Base-by-base conservation (phyloP, 2,797 vertebrate genomes). In the Oceanodroma leucorhoa region DNA sequence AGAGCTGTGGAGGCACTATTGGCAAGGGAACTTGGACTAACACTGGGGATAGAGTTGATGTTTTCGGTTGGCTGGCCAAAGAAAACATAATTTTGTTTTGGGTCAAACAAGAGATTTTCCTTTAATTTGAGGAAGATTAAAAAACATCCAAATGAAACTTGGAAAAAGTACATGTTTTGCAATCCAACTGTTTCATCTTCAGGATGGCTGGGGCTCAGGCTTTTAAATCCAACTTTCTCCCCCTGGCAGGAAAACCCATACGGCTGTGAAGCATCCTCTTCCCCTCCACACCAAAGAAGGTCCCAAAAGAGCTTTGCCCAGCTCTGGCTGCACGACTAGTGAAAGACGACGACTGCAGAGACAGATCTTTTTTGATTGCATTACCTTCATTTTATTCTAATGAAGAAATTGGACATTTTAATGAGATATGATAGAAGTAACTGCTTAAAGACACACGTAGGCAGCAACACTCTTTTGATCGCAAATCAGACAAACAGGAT, bases 121-220 rank as follows among this genome's bases (percentile, higher is more conserved):
- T 96, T 88, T 95, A 80, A 95, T 95, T 95, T 91, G 50, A 90
- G 30, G 67, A 87, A 87, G 91, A 90, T 87, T 73, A 92, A 87
- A 96, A 91, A 76, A 27, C 64, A 86, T 36, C 81, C 78, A 94
- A 83, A 78, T 90, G 61, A 90, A 65, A 93, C 81, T 78, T 90
- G 83, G 83, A 95, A 87, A 83, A 92, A 83, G 71, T 12, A 64
- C 66, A 66, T 0, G 3, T 61, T 89, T 93, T 22, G 30, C 1
- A 3, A n/a, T 87, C 95, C 92, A 95, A 93, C 67, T 50, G 86
- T 95, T 97, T 95, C 55, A 95, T 95, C 90, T 95, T 66, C 67
- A 73, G 81, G 51, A 88, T 51, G 80, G 88, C 90, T 77, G 48
- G 48, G 72, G 58, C 54, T 93, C 38, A 14, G 38, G 53, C 32